Conservation (phyloP, 2,797 vertebrate species). For the Gymnoscopelus braueri region DNA sequence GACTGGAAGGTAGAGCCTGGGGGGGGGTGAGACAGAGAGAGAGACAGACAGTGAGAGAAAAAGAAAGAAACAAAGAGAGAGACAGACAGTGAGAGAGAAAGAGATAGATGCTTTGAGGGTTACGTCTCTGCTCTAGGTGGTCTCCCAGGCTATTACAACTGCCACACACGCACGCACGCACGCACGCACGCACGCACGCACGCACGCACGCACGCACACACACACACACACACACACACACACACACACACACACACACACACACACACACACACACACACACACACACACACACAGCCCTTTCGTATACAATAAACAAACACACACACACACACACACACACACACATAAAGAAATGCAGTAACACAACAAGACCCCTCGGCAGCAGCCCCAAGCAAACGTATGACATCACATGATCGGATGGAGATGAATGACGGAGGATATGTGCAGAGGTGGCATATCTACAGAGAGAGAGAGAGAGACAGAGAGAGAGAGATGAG, state of each 20-base stretch:
- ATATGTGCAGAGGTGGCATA: constrained; percentile 56
- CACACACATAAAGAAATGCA: constrained; percentile 30
- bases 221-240: background rate
- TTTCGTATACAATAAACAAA: background rate
- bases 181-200: constrained; percentile 20
- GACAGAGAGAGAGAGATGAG: constrained; percentile 17
- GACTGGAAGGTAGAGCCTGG: constrained; percentile 17
- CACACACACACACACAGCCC: background rate
- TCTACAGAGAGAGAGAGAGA: constrained; percentile 31
- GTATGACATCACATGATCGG: constrained; percentile 47
- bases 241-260: constrained; percentile 22
- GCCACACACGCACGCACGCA: background rate
- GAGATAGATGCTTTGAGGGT: background rate
- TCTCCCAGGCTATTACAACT: too few relatives aligned
- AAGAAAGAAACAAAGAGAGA: background rate
- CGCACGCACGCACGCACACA: constrained; percentile 11
- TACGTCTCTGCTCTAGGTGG: constrained; percentile 7
- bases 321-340: constrained; percentile 27
- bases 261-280: constrained; percentile 5
- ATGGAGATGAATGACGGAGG: constrained; percentile 53
- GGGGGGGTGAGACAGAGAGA: background rate
- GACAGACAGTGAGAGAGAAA: constrained; percentile 6
- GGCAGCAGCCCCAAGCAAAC: constrained; percentile 31
- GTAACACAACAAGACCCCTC: constrained; percentile 1
- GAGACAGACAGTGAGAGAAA: background rate